phyloP scores from a whole-genome alignment of 1,140 invertebrate species.

The Drosophila auraria region DNA sequence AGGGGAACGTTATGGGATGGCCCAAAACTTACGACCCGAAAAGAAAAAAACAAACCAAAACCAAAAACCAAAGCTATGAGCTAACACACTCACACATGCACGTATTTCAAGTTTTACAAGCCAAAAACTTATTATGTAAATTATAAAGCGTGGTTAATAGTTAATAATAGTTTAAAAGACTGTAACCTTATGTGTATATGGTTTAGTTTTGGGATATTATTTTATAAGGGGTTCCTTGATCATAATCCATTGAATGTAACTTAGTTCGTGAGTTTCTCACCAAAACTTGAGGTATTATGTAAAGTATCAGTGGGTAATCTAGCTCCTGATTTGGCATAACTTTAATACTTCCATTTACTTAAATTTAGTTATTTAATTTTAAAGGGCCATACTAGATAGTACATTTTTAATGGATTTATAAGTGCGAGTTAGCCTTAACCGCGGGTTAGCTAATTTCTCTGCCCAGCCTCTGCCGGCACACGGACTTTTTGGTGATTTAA shows the following conservation, averaged over 20 bases:
- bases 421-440: too few relatives aligned
- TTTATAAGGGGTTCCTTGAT: constrained; percentile 4
- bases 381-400: too few relatives aligned
- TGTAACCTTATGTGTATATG: not conserved
- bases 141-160: constrained; percentile 45
- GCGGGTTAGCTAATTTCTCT: too few relatives aligned
- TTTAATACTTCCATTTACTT: not conserved
- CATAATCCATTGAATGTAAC: not conserved
- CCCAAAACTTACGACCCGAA: constrained; percentile 39
- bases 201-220: constrained; percentile 9
- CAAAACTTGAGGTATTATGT: not conserved
- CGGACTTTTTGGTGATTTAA: too few relatives aligned
- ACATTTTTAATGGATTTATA: too few relatives aligned
- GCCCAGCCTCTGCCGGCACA: too few relatives aligned
- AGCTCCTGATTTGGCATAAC: not conserved
- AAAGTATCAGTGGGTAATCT: not conserved
- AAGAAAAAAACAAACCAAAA: not conserved
- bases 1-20: constrained; percentile 30
- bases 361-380: too few relatives aligned
- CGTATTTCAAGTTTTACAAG: constrained; percentile 16
- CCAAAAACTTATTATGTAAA: constrained; percentile 71
- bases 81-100: constrained; percentile 3
- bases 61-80: constrained; percentile 8
- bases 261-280: not conserved
- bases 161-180: constrained; percentile 10